Evolutionary conservation across 2,888 invertebrate genomes (phyloP).

Genomic region (Autographa pulchrina): DNA sequence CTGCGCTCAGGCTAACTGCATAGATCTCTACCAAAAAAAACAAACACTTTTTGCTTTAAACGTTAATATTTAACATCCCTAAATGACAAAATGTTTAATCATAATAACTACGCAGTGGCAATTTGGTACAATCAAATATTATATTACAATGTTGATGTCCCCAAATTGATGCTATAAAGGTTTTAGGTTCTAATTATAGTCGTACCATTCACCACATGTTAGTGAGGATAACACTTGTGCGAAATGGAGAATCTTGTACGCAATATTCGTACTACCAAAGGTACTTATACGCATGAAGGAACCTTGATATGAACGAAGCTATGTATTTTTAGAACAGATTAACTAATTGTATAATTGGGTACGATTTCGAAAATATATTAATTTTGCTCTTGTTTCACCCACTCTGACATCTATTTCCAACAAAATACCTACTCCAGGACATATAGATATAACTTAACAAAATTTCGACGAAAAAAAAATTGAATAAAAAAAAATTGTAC

Average conservation of each 20-base stretch:
- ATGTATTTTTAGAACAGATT: neutral
- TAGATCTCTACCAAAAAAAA: too few species aligned
- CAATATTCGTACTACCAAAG: neutral
- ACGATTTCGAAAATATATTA: too few species aligned
- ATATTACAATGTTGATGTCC: neutral
- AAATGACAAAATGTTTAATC: too few species aligned
- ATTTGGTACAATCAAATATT: neutral
- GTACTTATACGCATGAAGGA: neutral
- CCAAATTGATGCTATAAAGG: neutral
- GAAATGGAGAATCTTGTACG: neutral
- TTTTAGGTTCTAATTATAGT: neutral
- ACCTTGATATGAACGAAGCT: neutral
- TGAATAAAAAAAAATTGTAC: too few species aligned
- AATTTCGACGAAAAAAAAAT: too few species aligned
- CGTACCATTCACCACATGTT: neutral
- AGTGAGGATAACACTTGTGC: neutral
- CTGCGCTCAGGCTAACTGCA: too few species aligned
- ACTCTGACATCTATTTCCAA: too few species aligned
- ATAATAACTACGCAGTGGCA: neutral
- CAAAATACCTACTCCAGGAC: too few species aligned
- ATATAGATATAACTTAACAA: too few species aligned
- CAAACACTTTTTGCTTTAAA: neutral
- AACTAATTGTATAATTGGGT: too few species aligned
- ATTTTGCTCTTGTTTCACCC: too few species aligned
- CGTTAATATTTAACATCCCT: too few species aligned